phyloP scores from a whole-genome alignment of 2,797 vertebrate species.

The Clarias fuscus region DNA sequence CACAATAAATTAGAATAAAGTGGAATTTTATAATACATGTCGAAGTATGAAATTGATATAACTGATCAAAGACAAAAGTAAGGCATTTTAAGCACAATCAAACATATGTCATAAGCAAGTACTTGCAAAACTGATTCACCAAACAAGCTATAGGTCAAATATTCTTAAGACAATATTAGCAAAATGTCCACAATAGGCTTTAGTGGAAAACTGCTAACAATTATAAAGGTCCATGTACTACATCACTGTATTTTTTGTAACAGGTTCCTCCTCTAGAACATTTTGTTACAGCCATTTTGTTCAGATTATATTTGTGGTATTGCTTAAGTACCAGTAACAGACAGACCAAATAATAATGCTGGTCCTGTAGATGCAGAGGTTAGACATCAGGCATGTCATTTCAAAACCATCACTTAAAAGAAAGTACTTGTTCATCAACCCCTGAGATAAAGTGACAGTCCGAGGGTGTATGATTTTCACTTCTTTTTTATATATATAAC shows the following conservation, averaged over 20 bases:
- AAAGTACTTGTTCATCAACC: slow-evolving; percentile 30
- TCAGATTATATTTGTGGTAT: slow-evolving; percentile 16
- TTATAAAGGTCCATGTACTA: slow-evolving; percentile 14
- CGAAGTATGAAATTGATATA: slow-evolving; percentile 56
- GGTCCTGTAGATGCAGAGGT: slow-evolving; percentile 35
- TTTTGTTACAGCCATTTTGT: background rate
- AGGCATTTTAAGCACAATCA: slow-evolving; percentile 47
- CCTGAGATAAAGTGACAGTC: slow-evolving; percentile 49
- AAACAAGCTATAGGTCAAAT: slow-evolving; percentile 33
- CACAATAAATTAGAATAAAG: slow-evolving; percentile 74
- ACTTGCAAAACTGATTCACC: slow-evolving; percentile 18
- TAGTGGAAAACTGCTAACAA: slow-evolving; percentile 1
- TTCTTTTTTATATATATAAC: slow-evolving; percentile 27
- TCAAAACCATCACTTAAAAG: slow-evolving; percentile 18
- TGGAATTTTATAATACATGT: slow-evolving; percentile 48
- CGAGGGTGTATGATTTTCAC: slow-evolving; percentile 48
- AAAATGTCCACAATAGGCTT: slow-evolving; percentile 31
- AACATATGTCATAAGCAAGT: slow-evolving; percentile 29
- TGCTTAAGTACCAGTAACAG: slow-evolving; percentile 41
- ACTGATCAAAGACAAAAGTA: slow-evolving; percentile 39
- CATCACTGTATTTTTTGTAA: slow-evolving; percentile 13
- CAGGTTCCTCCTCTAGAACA: slow-evolving; percentile 3
- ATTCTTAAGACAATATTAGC: slow-evolving; percentile 27
- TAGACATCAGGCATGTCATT: slow-evolving; percentile 20
- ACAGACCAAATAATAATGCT: slow-evolving; percentile 37